Percentiles rank a stretch among this genome's conserved stretches.
phyloP scores from a whole-genome alignment of 2,888 invertebrate genomes.

The Pandemis corylana region DNA sequence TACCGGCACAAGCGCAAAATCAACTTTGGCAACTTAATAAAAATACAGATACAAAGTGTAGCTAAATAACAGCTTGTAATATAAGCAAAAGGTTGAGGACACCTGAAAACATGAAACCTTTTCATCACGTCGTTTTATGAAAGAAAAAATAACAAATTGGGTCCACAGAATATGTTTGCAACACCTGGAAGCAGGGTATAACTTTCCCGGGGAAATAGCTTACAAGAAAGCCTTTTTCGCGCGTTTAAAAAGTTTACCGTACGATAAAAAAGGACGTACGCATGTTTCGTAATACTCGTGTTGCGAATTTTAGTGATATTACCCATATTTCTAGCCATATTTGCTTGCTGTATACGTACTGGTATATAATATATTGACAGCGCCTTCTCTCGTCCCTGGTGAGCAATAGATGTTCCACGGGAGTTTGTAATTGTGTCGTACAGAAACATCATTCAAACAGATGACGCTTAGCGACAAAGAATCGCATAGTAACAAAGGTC shows the following conservation, averaged over 20 bases:
- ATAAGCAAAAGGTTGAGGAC: background rate
- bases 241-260: conserved; percentile 33
- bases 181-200: conserved; percentile 36
- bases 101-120: conserved; percentile 17
- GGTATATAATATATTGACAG: too few relatives aligned
- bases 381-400: too few relatives aligned
- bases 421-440: too few relatives aligned
- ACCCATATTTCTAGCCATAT: too few relatives aligned
- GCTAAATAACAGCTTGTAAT: too few relatives aligned
- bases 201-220: conserved; percentile 32
- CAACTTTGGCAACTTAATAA: background rate
- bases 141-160: conserved; percentile 40
- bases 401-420: too few relatives aligned
- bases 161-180: conserved; percentile 33
- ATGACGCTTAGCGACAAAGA: too few relatives aligned
- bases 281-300: background rate
- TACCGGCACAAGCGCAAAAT: background rate
- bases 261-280: conserved; percentile 18
- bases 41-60: too few relatives aligned
- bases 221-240: conserved; percentile 24
- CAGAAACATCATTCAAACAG: too few relatives aligned
- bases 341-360: too few relatives aligned
- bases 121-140: conserved; percentile 26
- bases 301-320: background rate
- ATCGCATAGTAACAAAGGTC: too few relatives aligned